phyloP scores from a whole-genome alignment of 2,113 vertebrate species.

The Melospiza melodia region DNA sequence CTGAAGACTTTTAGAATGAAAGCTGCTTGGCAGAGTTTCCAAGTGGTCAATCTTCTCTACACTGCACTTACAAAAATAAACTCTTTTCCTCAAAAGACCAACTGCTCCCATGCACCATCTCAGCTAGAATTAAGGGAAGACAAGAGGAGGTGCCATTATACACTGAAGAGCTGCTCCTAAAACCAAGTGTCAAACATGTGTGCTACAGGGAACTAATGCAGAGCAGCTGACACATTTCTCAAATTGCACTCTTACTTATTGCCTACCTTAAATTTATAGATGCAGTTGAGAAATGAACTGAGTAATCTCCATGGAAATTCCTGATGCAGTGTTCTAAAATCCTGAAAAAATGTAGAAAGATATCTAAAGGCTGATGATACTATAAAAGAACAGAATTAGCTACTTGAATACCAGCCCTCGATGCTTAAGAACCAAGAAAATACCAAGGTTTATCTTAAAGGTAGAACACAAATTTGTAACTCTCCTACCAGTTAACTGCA shows the following conservation, averaged over 20 bases:
- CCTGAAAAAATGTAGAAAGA: background rate
- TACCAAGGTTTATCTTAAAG: background rate
- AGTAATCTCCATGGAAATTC: background rate
- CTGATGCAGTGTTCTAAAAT: background rate
- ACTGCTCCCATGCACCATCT: background rate
- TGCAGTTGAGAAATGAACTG: background rate
- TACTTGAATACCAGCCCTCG: background rate
- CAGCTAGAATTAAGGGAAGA: background rate
- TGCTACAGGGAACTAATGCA: background rate
- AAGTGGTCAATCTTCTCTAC: background rate
- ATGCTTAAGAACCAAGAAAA: background rate
- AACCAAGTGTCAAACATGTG: background rate
- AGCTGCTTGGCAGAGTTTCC: background rate
- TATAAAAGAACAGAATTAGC: background rate
- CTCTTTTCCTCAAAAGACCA: background rate
- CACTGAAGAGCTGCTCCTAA: background rate
- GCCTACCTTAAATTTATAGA: background rate
- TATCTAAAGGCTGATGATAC: background rate
- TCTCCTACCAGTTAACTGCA: background rate
- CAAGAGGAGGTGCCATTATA: background rate
- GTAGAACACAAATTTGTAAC: background rate
- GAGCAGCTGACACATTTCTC: background rate
- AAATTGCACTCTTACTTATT: background rate
- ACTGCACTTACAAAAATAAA: background rate
- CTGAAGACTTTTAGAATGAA: background rate